These are phyloP conservation scores for Syngnathus typhle DNA, from an alignment of 2,113 vertebrate species.

Conservation along the genomic window DNA sequence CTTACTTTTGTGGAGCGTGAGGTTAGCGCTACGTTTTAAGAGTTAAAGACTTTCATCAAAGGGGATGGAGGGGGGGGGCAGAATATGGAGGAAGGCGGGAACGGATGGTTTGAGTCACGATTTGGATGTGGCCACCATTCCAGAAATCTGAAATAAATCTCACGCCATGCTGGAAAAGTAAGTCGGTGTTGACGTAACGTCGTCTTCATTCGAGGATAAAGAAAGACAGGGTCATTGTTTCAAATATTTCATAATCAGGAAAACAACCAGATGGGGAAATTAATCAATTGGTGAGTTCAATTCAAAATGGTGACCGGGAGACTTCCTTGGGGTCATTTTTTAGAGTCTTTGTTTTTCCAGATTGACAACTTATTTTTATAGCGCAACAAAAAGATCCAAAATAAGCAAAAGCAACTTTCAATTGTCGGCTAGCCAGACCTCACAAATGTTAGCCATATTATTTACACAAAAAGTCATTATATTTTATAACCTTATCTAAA, in stretches of 20 bases:
- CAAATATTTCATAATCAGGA: not conserved
- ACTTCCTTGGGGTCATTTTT: no score
- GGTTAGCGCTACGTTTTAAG: not conserved
- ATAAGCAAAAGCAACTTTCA: no score
- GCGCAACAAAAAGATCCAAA: no score
- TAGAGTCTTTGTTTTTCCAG: no score
- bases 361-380: no score
- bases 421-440: no score
- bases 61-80: conserved; percentile 18
- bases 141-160: conserved; percentile 1
- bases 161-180: not conserved
- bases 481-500: no score
- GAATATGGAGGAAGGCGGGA: conserved; percentile 13
- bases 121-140: not conserved
- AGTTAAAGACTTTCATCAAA: conserved; percentile 20
- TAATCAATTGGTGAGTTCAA: no score
- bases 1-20: conserved; percentile 15
- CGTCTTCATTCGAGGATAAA: not conserved
- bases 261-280: not conserved
- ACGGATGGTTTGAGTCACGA: conserved; percentile 19
- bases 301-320: no score
- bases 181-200: not conserved
- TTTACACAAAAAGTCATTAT: no score
- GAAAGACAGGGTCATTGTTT: not conserved
- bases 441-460: no score